phyloP scores from a whole-genome alignment of 1,140 invertebrate species.

The Epicauta chinensis region DNA sequence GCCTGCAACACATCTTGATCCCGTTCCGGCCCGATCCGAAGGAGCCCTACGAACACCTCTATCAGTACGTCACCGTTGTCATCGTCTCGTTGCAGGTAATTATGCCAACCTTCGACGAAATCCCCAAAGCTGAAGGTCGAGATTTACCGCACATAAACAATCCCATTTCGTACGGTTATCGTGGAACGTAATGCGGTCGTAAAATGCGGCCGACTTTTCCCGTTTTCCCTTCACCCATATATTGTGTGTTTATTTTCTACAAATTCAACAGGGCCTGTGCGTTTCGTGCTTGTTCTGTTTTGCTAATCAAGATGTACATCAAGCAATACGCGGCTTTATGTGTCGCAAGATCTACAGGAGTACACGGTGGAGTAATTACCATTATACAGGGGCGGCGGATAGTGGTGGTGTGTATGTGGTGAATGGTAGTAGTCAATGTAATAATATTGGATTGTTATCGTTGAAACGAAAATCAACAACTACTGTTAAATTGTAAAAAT shows the following conservation, averaged over 20 bases:
- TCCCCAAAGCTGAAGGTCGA: neutral
- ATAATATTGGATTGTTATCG: constrained; percentile 29
- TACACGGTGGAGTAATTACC: constrained; percentile 35
- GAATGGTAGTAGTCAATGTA: constrained; percentile 32
- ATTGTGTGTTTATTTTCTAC: no score
- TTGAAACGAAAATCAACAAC: constrained; percentile 30
- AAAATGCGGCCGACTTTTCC: no score
- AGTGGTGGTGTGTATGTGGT: constrained; percentile 37
- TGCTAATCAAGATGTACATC: constrained; percentile 79
- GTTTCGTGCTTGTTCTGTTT: constrained; percentile 85
- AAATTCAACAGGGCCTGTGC: constrained; percentile 64
- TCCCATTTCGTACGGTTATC: no score
- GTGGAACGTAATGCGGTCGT: no score
- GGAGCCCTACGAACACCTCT: constrained; percentile 58
- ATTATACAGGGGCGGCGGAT: constrained; percentile 29
- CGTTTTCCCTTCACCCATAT: no score
- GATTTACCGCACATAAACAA: no score
- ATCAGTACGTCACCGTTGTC: constrained; percentile 70
- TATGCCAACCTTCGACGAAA: neutral
- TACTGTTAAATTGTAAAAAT: constrained; percentile 8
- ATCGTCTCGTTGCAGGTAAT: constrained; percentile 75
- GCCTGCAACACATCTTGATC: constrained; percentile 72
- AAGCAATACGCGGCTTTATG: constrained; percentile 42
- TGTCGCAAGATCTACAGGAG: constrained; percentile 35
- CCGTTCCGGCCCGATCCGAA: constrained; percentile 66